phyloP scores from a whole-genome alignment of 2,113 vertebrate species.

The Laticauda colubrina region DNA sequence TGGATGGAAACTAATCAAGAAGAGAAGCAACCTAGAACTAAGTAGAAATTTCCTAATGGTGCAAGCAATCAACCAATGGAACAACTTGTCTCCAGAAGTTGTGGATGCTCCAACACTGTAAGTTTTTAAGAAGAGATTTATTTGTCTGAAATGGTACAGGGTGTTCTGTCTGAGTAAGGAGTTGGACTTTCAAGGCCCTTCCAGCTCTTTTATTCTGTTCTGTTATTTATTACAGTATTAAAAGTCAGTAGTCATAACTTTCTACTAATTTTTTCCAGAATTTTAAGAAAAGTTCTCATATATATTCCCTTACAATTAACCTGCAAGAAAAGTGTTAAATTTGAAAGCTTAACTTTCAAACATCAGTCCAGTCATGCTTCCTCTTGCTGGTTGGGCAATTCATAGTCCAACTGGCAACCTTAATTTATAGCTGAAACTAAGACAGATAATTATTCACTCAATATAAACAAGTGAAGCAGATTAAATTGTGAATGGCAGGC shows the following conservation, averaged over 20 bases:
- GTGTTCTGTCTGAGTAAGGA: not conserved
- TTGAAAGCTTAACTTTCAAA: not conserved
- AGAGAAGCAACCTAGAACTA: too few species aligned
- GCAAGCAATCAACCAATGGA: too few species aligned
- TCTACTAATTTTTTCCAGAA: not conserved
- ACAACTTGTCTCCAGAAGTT: not conserved
- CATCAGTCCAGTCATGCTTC: not conserved
- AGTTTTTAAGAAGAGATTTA: not conserved
- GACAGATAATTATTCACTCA: not conserved
- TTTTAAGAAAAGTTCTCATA: not conserved
- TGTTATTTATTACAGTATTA: not conserved
- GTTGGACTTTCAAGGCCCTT: not conserved
- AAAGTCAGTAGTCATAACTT: not conserved
- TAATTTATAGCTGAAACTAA: not conserved
- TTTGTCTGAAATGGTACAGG: too few species aligned
- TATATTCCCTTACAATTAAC: not conserved
- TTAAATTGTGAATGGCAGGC: not conserved
- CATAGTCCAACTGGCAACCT: not conserved
- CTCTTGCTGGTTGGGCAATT: not conserved
- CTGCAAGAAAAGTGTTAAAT: not conserved
- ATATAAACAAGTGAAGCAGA: not conserved
- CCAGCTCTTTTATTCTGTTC: not conserved
- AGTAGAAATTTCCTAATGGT: too few species aligned
- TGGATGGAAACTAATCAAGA: too few species aligned
- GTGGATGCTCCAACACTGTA: not conserved